Evolutionary conservation across 1,140 invertebrate species (phyloP).

Genomic region (Psilanteris sp.): DNA sequence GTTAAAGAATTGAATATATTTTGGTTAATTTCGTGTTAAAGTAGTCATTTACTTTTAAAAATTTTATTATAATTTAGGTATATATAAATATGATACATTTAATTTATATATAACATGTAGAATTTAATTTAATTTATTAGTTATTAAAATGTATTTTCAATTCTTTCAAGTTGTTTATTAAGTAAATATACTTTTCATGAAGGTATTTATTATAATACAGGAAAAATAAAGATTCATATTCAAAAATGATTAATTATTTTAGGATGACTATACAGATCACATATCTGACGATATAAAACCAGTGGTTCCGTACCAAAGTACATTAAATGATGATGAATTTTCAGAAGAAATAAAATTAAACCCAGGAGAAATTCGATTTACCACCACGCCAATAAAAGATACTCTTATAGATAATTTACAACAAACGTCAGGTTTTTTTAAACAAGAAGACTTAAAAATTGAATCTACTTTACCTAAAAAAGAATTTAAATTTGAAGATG

Average conservation of each 20-base stretch:
- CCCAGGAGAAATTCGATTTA: background rate
- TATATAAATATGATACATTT: too few relatives aligned
- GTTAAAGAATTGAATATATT: too few relatives aligned
- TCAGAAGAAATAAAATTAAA: background rate
- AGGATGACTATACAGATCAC: slow-evolving; percentile 72
- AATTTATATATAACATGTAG: too few relatives aligned
- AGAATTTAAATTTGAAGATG: slow-evolving; percentile 29
- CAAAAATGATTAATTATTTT: background rate
- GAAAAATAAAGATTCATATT: too few relatives aligned
- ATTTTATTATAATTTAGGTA: too few relatives aligned
- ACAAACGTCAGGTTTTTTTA: background rate
- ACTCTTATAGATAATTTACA: background rate
- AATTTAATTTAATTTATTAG: too few relatives aligned
- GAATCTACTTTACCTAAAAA: slow-evolving; percentile 17
- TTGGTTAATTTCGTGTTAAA: too few relatives aligned
- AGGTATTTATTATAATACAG: too few relatives aligned
- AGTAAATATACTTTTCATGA: too few relatives aligned
- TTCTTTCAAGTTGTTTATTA: too few relatives aligned
- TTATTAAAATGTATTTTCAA: too few relatives aligned
- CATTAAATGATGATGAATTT: slow-evolving; percentile 9
- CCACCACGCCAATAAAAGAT: background rate
- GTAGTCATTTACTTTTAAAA: too few relatives aligned
- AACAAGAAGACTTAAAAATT: slow-evolving; percentile 10
- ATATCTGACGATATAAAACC: slow-evolving; percentile 68
- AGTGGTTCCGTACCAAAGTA: background rate